These are phyloP conservation scores for Hyles euphorbiae DNA, from an alignment of 1,140 invertebrate species.

Conservation along the genomic window DNA sequence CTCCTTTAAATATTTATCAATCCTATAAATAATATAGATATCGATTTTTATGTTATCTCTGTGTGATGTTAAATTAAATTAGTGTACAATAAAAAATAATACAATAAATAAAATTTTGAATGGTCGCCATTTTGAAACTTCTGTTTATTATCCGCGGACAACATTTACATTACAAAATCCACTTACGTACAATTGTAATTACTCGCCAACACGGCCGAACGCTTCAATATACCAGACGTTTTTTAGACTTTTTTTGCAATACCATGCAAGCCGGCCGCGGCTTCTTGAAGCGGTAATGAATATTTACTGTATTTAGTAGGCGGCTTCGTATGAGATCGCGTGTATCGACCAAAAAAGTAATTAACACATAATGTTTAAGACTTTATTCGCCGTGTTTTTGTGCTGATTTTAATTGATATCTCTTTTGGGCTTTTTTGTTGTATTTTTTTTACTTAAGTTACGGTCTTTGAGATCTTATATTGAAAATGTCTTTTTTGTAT, in stretches of 20 bases:
- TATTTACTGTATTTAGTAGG: constrained; percentile 31
- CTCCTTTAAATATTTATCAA: too few species aligned
- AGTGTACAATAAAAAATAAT: too few species aligned
- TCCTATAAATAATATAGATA: too few species aligned
- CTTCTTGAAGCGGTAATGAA: constrained; percentile 27
- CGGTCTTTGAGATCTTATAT: too few species aligned
- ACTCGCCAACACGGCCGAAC: constrained; percentile 17
- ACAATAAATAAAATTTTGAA: too few species aligned
- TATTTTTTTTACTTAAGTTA: too few species aligned
- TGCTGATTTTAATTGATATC: constrained; percentile 11
- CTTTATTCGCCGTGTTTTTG: constrained; percentile 11
- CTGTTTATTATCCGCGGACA: background rate
- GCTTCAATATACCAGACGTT: constrained; percentile 18
- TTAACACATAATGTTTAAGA: constrained; percentile 20
- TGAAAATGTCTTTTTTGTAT: too few species aligned
- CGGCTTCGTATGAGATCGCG: constrained; percentile 11
- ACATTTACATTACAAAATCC: constrained; percentile 8
- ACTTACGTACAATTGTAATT: constrained; percentile 26
- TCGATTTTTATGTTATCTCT: too few species aligned
- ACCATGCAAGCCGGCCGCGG: constrained; percentile 18
- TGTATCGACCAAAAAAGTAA: constrained; percentile 10
- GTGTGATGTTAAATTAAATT: too few species aligned
- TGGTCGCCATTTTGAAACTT: too few species aligned
- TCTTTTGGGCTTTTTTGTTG: background rate
- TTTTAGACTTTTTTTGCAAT: constrained; percentile 21